Base-by-base conservation (phyloP, 1,140 invertebrate genomes). In the Heliothis subflexa region DNA sequence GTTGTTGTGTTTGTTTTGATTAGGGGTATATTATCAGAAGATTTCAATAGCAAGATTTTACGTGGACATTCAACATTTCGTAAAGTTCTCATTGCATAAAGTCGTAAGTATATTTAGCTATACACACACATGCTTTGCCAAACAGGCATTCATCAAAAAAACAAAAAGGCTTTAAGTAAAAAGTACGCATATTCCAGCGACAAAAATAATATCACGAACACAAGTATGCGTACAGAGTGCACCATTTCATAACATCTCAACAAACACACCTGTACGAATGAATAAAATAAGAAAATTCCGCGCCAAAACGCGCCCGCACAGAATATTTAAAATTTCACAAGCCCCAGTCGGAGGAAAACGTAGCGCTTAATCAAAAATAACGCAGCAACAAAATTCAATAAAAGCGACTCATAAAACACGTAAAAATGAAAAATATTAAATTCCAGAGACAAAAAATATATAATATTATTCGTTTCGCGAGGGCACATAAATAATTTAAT, bases 401-500 rank as follows among this genome's bases (percentile, higher is more conserved):
- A 89, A 82, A 81, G 85, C 70, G 82, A 66, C 85, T 81, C 86
- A 86, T 88, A 88, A 89, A 88, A 87, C 83, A 88, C 83, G 84
- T 79, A 81, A 84, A 87, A 89, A 89, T 89, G 86, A 85, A 87
- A 91, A 88, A 88, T 88, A 88, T 88, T 85, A 88, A 87, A 90
- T 88, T 88, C 88, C 88, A 82, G 71, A 84, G 86, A 88, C 84
- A 87, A 87, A 86, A 89, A 86, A 85, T 85, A 85, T 78, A 86
- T 85, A 33, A 33, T 33, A 83, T 88, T 86, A 84, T 83, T 87
- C 83, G 79, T 74, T 75, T 68, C 52, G 68, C 57, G 68, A 55
- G 72, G 68, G 81, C 75, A 73, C 79, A 81, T 88, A 86, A 87
- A 88, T 87, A 85, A 86, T 86, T 86, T 87, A 84, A 88, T 87